Evolutionary conservation across 1,140 invertebrate species (phyloP).

Genomic region (Sarcophaga peregrina): DNA sequence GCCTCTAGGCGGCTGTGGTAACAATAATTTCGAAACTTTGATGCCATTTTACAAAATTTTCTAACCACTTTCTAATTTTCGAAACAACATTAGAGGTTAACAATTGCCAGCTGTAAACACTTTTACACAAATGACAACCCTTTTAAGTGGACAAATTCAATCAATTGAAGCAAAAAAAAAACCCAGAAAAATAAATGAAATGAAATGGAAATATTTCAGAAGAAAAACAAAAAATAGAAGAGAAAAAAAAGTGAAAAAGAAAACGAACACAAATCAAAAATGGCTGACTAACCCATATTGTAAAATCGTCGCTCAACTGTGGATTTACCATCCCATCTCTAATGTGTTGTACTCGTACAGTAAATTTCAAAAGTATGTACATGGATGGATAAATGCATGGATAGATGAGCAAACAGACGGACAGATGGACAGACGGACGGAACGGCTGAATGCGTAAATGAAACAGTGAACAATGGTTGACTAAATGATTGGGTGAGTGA

Average conservation of each 20-base stretch:
- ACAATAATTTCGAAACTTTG: no score
- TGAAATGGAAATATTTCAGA: no score
- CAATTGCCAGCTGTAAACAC: slow-evolving; percentile 24
- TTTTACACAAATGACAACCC: slow-evolving; percentile 26
- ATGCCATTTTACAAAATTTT: background rate
- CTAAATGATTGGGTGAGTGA: background rate
- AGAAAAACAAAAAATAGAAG: background rate
- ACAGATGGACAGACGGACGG: no score
- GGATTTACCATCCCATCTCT: no score
- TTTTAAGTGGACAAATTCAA: slow-evolving; percentile 27
- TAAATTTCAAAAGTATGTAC: background rate
- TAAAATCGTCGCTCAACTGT: background rate
- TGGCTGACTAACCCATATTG: slow-evolving; percentile 38
- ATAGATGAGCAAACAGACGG: no score
- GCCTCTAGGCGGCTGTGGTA: no score
- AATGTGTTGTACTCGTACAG: no score
- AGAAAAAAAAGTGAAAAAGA: background rate
- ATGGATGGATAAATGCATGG: background rate
- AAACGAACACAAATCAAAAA: slow-evolving; percentile 31
- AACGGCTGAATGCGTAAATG: no score
- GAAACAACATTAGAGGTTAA: background rate
- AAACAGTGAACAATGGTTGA: no score
- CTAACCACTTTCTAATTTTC: slow-evolving; percentile 32
- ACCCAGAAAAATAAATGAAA: background rate
- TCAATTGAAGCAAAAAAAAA: slow-evolving; percentile 27